Conservation (phyloP, 2,113 vertebrate genomes). For the Cyprinodon brontotheroides region DNA sequence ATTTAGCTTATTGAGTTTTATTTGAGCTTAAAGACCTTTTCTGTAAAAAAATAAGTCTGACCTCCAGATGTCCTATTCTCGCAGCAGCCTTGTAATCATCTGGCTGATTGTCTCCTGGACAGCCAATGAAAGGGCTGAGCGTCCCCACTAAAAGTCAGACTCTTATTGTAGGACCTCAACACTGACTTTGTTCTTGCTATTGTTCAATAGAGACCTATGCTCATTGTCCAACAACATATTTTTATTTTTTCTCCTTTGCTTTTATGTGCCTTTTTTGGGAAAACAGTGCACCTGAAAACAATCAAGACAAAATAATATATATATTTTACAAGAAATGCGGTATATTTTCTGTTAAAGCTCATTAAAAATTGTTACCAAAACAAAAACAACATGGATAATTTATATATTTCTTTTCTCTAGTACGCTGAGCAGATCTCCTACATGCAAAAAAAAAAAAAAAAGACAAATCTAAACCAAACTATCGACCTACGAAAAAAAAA, state of each 20-base stretch:
- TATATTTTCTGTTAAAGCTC: background rate
- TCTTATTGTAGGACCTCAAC: slow-evolving; percentile 4
- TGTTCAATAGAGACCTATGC: slow-evolving; percentile 5
- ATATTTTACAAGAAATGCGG: background rate
- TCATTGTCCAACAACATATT: background rate
- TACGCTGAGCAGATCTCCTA: too few relatives aligned
- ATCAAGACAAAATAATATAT: background rate
- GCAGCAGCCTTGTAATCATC: slow-evolving; percentile 71
- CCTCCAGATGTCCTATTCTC: slow-evolving; percentile 72
- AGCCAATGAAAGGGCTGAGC: slow-evolving; percentile 68
- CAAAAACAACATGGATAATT: background rate
- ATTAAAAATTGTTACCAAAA: background rate
- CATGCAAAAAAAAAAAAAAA: background rate
- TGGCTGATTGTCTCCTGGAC: slow-evolving; percentile 83
- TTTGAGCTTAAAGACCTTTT: slow-evolving; percentile 29
- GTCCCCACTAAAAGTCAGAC: slow-evolving; percentile 69
- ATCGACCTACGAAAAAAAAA: background rate
- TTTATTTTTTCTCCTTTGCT: background rate
- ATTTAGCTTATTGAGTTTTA: slow-evolving; percentile 14
- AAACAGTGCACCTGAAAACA: background rate
- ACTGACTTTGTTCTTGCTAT: slow-evolving; percentile 11
- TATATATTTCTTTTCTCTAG: too few relatives aligned
- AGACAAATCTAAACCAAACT: background rate
- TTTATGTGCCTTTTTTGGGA: background rate
- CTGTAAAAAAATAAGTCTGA: slow-evolving; percentile 49